Conservation (phyloP, 2,888 invertebrate species). For the Sthenelais limicola region DNA sequence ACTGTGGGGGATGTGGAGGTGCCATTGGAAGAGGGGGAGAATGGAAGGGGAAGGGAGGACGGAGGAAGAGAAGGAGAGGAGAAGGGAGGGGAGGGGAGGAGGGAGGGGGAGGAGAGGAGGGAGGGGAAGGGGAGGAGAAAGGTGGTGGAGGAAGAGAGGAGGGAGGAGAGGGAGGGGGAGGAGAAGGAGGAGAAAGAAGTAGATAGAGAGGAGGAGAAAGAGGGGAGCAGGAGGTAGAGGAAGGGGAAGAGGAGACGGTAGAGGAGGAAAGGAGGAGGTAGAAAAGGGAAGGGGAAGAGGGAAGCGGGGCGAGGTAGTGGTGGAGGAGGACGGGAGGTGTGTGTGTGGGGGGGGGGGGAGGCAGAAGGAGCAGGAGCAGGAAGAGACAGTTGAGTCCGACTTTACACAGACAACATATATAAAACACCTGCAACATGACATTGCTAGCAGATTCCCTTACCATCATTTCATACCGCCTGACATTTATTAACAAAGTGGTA, state of each 20-base stretch:
- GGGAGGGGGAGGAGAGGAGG: background rate
- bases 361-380: background rate
- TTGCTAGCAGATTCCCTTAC: no score
- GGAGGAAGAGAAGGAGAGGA: no score
- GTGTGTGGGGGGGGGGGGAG: background rate
- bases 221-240: background rate
- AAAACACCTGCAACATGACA: slow-evolving; percentile 20
- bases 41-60: no score
- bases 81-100: background rate
- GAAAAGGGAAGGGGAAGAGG: background rate
- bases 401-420: background rate
- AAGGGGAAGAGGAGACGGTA: background rate
- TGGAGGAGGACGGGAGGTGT: background rate
- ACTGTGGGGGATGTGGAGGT: no score
- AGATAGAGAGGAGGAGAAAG: background rate
- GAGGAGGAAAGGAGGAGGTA: background rate
- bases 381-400: background rate
- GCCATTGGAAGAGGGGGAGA: no score
- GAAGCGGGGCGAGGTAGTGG: background rate
- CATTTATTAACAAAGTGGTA: no score
- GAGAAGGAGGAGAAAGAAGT: background rate
- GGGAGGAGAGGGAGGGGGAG: background rate
- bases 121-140: background rate
- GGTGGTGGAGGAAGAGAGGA: background rate
- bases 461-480: no score